These are phyloP conservation scores for Sinelater perroti DNA, from an alignment of 2,888 invertebrate species.

Conservation along the genomic window DNA sequence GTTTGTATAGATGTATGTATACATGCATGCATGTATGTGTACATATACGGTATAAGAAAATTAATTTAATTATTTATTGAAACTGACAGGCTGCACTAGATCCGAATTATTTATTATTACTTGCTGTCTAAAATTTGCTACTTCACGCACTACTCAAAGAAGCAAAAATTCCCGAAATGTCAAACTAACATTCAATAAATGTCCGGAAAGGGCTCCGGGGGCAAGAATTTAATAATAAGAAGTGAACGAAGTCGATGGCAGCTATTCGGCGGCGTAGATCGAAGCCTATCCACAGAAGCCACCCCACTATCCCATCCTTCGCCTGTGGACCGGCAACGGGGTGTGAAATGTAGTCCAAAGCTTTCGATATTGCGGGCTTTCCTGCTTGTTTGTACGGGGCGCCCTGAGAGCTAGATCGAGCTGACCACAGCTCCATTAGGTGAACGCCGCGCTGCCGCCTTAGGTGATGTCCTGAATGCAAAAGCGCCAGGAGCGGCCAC, in stretches of 20 bases:
- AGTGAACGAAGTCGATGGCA: constrained; percentile 6
- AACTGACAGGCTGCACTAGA: too few relatives aligned
- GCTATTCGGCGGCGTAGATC: constrained; percentile 9
- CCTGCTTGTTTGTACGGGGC: constrained; percentile 6
- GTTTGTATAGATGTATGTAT: too few relatives aligned
- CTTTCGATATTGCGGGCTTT: constrained; percentile 3
- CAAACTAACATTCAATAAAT: constrained; percentile 9
- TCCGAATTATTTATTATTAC: too few relatives aligned
- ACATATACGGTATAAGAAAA: too few relatives aligned
- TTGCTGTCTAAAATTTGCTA: too few relatives aligned
- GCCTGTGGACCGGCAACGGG: constrained; percentile 9
- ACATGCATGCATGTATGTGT: too few relatives aligned
- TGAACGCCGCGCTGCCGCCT: constrained; percentile 3
- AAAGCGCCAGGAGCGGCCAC: too few relatives aligned
- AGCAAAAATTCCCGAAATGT: not conserved
- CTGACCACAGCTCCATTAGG: constrained; percentile 21
- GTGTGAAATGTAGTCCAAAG: constrained; percentile 21
- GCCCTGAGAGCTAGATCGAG: constrained; percentile 19
- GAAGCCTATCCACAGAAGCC: constrained; percentile 6
- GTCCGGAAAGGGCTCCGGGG: not conserved
- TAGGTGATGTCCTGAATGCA: too few relatives aligned
- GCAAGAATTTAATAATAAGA: constrained; percentile 14
- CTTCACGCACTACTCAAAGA: too few relatives aligned
- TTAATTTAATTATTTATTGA: too few relatives aligned
- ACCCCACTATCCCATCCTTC: constrained; percentile 10